Percentiles rank a stretch among this genome's conserved stretches.
These are phyloP conservation scores for Ctenoplectra terminalis DNA, from an alignment of 1,140 invertebrate genomes.

Conservation along the genomic window DNA sequence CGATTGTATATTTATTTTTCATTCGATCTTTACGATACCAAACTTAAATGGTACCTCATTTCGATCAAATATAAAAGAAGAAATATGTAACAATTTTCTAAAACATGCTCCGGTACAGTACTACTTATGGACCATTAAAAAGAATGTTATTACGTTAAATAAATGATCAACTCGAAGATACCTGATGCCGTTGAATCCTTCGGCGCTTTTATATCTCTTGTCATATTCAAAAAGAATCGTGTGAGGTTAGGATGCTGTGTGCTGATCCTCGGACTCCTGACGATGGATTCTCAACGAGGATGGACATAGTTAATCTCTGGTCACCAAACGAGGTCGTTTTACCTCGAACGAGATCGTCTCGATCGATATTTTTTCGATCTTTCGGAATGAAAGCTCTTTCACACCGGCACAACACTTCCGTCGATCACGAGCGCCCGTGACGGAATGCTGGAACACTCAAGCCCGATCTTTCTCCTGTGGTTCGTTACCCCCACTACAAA, in stretches of 20 bases:
- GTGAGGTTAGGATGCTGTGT: constrained; percentile 21
- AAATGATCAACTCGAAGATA: constrained; percentile 2
- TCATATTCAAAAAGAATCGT: constrained; percentile 26
- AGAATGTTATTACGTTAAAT: not conserved
- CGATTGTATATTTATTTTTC: not conserved
- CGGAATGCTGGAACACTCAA: constrained; percentile 69
- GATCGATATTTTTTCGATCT: constrained; percentile 40
- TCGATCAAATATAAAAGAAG: not conserved
- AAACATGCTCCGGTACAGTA: not conserved
- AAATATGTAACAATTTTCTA: not conserved
- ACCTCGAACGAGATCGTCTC: not conserved
- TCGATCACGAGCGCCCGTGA: constrained; percentile 71
- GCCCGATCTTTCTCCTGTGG: constrained; percentile 63
- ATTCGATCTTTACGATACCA: not conserved
- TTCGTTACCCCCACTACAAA: constrained; percentile 68
- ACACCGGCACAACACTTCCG: constrained; percentile 69
- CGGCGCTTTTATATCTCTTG: not conserved
- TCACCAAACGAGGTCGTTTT: not conserved
- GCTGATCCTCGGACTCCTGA: not conserved
- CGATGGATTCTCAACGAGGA: constrained; percentile 19
- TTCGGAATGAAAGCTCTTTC: constrained; percentile 36
- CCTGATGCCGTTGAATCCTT: constrained; percentile 9
- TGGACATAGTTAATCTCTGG: constrained; percentile 2
- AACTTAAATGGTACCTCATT: not conserved
- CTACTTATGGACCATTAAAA: not conserved